Percentiles rank a stretch among this genome's conserved stretches.
Evolutionary conservation across 2,797 vertebrate species (phyloP).

Genomic region (Enteromius unitaeniatus): DNA sequence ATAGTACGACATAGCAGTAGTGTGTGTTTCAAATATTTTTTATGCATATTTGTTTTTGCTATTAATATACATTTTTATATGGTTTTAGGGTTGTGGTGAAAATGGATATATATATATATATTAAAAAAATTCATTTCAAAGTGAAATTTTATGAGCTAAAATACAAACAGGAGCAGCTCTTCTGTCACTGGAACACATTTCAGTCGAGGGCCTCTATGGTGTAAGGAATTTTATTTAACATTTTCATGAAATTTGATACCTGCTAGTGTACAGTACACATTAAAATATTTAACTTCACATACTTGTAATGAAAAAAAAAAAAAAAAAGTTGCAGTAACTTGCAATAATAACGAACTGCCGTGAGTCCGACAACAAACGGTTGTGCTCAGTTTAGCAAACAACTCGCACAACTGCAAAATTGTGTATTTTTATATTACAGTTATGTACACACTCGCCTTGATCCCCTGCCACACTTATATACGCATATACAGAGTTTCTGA

Average conservation of each 20-base stretch:
- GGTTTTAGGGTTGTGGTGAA: background rate
- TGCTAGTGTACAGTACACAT: slow-evolving; percentile 54
- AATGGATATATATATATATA: background rate
- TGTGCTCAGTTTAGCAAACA: slow-evolving; percentile 20
- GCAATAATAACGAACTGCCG: background rate
- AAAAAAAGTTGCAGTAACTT: slow-evolving; percentile 32
- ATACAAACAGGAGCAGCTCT: background rate
- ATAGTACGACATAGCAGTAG: background rate
- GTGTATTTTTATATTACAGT: slow-evolving; percentile 27
- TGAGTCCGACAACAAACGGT: slow-evolving; percentile 5
- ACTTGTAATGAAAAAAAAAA: slow-evolving; percentile 37
- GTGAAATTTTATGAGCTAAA: background rate
- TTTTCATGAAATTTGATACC: slow-evolving; percentile 41
- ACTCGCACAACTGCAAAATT: background rate
- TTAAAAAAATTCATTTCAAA: background rate
- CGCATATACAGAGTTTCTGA: background rate
- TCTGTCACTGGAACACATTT: slow-evolving; percentile 9
- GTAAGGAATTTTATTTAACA: slow-evolving; percentile 52
- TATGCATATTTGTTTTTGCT: background rate
- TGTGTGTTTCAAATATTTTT: background rate
- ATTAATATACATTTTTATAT: background rate
- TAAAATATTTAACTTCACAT: slow-evolving; percentile 53
- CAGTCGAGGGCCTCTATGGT: slow-evolving; percentile 29
- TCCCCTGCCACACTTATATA: slow-evolving; percentile 18
- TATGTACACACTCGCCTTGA: slow-evolving; percentile 23